Evolutionary conservation across 2,888 invertebrate genomes (phyloP).

Genomic region (Tetropium fuscum): DNA sequence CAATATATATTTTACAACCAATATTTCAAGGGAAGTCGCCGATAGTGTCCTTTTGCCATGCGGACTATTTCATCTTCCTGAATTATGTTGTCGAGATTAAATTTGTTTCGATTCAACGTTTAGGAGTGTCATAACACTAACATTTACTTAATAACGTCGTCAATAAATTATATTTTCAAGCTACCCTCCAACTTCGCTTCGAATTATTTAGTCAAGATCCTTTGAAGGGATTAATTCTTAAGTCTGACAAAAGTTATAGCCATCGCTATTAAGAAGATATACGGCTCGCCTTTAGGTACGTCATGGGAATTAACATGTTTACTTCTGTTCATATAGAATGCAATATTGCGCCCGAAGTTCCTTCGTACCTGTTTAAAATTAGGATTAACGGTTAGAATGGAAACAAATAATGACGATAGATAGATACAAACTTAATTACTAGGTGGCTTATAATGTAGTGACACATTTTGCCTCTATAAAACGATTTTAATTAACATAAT

Average conservation of each 20-base stretch:
- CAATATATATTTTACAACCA: slow-evolving; percentile 13
- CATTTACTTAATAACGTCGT: slow-evolving; percentile 33
- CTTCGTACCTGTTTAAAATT: too few relatives aligned
- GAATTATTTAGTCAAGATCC: slow-evolving; percentile 27
- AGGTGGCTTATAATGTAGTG: too few relatives aligned
- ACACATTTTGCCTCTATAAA: too few relatives aligned
- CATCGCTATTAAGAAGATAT: slow-evolving; percentile 15
- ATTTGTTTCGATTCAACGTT: slow-evolving; percentile 12
- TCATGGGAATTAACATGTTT: too few relatives aligned
- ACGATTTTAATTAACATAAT: too few relatives aligned
- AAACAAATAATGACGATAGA: too few relatives aligned
- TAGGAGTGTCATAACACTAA: slow-evolving; percentile 32
- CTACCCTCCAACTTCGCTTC: slow-evolving; percentile 32
- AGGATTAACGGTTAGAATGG: too few relatives aligned
- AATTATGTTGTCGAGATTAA: slow-evolving; percentile 8
- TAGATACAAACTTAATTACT: too few relatives aligned
- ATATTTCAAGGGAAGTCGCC: not conserved
- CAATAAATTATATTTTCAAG: slow-evolving; percentile 37
- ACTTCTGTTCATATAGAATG: too few relatives aligned
- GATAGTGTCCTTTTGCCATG: not conserved
- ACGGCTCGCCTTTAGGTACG: too few relatives aligned
- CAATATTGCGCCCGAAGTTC: too few relatives aligned
- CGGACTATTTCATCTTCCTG: not conserved
- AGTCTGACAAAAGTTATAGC: slow-evolving; percentile 27
- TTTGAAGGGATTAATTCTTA: slow-evolving; percentile 30